These are phyloP conservation scores for Melikaiella ostensackeni DNA, from an alignment of 2,888 invertebrate species.

Conservation along the genomic window DNA sequence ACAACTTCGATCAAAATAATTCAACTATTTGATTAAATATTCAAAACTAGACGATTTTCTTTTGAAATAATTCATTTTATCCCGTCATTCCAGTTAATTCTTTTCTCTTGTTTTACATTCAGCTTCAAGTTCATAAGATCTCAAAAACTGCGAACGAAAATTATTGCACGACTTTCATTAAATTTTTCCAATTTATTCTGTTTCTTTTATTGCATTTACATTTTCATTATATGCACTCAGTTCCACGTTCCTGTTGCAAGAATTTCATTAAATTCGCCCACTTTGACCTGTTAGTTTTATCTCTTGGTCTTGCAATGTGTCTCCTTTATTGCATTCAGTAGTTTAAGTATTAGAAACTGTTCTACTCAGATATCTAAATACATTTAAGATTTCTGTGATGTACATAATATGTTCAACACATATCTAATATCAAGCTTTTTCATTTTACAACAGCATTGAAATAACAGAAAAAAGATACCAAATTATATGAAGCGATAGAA, in stretches of 20 bases:
- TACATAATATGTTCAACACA: not conserved
- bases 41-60: too few species aligned
- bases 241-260: not conserved
- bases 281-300: not conserved
- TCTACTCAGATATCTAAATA: not conserved
- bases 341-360: not conserved
- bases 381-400: not conserved
- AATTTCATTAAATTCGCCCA: constrained; percentile 25
- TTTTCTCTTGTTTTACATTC: too few species aligned
- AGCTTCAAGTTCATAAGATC: not conserved
- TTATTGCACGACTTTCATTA: not conserved
- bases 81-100: too few species aligned
- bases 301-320: not conserved
- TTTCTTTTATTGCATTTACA: constrained; percentile 9
- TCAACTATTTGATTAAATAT: too few species aligned
- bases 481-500: not conserved
- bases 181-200: not conserved
- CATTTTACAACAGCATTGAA: too few species aligned
- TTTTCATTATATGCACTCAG: not conserved
- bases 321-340: not conserved
- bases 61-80: too few species aligned
- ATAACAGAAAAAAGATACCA: too few species aligned
- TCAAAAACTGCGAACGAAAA: not conserved
- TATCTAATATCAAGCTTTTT: too few species aligned
- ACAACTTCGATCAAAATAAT: too few species aligned